phyloP scores from a whole-genome alignment of 2,888 invertebrate genomes.

The Lissocephala sabroskyi region DNA sequence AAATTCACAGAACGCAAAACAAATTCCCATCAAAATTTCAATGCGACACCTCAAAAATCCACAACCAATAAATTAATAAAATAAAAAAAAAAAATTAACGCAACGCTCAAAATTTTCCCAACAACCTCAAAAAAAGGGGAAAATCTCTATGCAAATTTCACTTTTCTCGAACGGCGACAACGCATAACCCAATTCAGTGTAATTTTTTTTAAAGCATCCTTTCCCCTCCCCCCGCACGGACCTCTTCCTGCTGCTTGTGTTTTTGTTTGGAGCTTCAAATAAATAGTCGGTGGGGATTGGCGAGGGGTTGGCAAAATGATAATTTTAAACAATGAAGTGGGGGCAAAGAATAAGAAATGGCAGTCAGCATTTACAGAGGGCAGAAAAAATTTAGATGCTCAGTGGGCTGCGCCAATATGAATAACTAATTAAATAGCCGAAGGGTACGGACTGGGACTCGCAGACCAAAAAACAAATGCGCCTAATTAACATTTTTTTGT shows the following conservation, averaged over 20 bases:
- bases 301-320: conserved; percentile 25
- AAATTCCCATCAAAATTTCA: conserved; percentile 33
- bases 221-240: too few relatives aligned
- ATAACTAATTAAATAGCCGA: conserved; percentile 51
- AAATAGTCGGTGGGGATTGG: too few relatives aligned
- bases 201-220: conserved; percentile 21
- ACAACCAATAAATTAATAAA: conserved; percentile 8
- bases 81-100: conserved; percentile 12
- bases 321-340: conserved; percentile 39
- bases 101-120: conserved; percentile 1
- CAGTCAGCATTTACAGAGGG: conserved; percentile 14
- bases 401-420: conserved; percentile 30
- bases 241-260: too few relatives aligned
- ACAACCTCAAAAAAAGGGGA: conserved; percentile 22
- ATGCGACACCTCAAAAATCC: conserved; percentile 30
- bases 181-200: conserved; percentile 49
- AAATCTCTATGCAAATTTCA: conserved; percentile 58
- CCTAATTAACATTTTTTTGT: conserved; percentile 47
- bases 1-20: conserved; percentile 10
- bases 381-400: conserved; percentile 18
- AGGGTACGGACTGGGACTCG: not conserved
- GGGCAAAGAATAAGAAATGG: conserved; percentile 13
- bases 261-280: conserved; percentile 19
- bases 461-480: conserved; percentile 41
- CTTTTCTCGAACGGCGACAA: conserved; percentile 55